A percentile compares a stretch with the other conserved stretches of the same genome.
Conservation (phyloP, 92 coral and sea anemone species). For the Zoanthus sociatus region DNA sequence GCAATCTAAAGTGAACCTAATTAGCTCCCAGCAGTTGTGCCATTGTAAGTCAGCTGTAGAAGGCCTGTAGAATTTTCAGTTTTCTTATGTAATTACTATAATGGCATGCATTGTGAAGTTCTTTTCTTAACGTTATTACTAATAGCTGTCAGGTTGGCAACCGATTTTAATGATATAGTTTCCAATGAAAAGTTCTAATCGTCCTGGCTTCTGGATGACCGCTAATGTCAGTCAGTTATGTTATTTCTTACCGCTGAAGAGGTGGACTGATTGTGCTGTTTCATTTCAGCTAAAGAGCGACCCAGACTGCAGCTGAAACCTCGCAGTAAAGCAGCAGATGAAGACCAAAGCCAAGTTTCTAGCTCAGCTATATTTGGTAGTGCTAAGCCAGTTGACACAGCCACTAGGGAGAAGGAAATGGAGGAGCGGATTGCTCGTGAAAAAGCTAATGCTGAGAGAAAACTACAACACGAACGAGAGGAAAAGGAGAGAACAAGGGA, state of each 20-base stretch:
- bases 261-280: not conserved
- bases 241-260: not conserved
- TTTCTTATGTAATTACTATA: too few species aligned
- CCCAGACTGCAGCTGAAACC: conserved; percentile 89
- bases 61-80: too few species aligned
- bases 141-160: too few species aligned
- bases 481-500: conserved; percentile 55
- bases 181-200: too few species aligned
- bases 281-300: conserved; percentile 77
- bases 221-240: too few species aligned
- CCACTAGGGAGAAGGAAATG: conserved; percentile 93
- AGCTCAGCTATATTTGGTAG: conserved; percentile 94
- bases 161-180: too few species aligned
- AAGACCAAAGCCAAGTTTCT: conserved; percentile 55
- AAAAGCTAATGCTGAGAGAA: conserved; percentile 79
- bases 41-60: too few species aligned
- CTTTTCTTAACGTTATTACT: too few species aligned
- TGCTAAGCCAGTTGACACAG: conserved; percentile 97
- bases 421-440: conserved; percentile 89
- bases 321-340: conserved; percentile 76
- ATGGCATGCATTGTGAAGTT: too few species aligned
- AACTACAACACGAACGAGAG: conserved; percentile 66
- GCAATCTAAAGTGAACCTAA: too few species aligned
- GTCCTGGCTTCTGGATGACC: too few species aligned
- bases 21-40: too few species aligned